Evolutionary conservation across 2,888 invertebrate genomes (phyloP), one percentile per base, ranked within the genome.

Genomic region (Endotricha flammealis): DNA sequence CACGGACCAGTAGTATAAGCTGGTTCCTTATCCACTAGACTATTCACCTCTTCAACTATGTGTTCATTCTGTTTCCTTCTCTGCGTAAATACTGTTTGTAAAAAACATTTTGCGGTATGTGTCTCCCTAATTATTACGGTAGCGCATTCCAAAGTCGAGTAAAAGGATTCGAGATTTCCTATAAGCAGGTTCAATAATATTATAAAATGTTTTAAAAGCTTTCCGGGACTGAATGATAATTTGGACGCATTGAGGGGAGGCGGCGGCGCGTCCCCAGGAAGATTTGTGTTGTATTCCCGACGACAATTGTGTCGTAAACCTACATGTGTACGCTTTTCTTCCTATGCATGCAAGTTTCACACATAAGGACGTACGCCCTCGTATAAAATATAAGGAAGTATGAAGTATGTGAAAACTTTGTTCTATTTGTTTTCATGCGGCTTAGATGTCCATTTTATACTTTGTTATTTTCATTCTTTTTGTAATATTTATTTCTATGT

Each of bases 171-270:
- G 41, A 31, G 32, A 29, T 38, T 41, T 44, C 31, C 40, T 23
- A 42, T 42, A 32, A 50, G 42, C 35, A 46, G 48, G 39, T 45
- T 47, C 50, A 62, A 63, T 65, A 62, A 63, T 64, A 64, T 69
- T 64, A 57, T 41, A 44, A 48, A 56, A 62, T 63, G 51, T 59
- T 64, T 64, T 63, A 59, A 65, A 64, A 63, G 56, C 57, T 64
- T 71, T 63, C 46, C 48, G 52, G 48, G 49, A 44, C 44, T 51
- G 58, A 57, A 64, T 61, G 57, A 57, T 66, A 67, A 61, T 61
- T 52, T 44, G 42, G 45, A 32, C 50, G 53, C 44, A 54, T 48
- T 51, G 48, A 49, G n/a, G n/a, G n/a, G n/a, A n/a, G n/a, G n/a
- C n/a, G n/a, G n/a, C n/a, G n/a, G 47, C 50, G 51, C 47, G 53